Evolutionary conservation across 1,140 invertebrate genomes (phyloP), one percentile per base, ranked within the genome.

Genomic region (Aphelinus atriplicis): DNA sequence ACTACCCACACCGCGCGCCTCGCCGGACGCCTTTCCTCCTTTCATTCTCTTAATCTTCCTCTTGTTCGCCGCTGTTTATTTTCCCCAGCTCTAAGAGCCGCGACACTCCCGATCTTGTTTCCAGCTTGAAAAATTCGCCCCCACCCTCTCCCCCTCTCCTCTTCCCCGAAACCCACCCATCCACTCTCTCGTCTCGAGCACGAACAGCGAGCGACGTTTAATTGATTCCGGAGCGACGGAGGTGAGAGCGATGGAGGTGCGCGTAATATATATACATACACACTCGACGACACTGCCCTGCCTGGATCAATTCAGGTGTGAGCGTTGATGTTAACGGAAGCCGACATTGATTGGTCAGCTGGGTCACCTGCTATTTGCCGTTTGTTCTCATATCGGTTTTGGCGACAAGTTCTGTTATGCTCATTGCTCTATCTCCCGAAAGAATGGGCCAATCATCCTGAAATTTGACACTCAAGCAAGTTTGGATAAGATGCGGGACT

Each of bases 11-110:
- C 55, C 73, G 10, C 53, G 47, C 67, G 60, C 58, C 42, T 4
- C 57, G 53, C 47, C 73, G 47, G 66, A 64, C 73, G n/a, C 26
- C 26, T 67, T 71, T 71, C 62, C 74, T 76, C 43, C 74, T 71
- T 76, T 76, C 74, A 60, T 72, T 76, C 75, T 76, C 69, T 76
- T 76, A 76, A 76, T 76, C 75, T 76, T 76, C 69, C 69, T 72
- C 75, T 76, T 76, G 63, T 76, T 76, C 71, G 75, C 67, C 75
- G 57, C 75, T 72, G 57, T 72, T 71, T 76, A 76, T 76, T 71
- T 71, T 71, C 58, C 50, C 48, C 43, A 10, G 26, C 51, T 63
- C 53, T 58, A 45, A 42, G 26, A 42, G 53, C 7, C 1, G 5
- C 42, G 26, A 58, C 26, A 42, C 4, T 7, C 26, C 57, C 4